Conservation (phyloP, 2,113 vertebrate genomes). For the Istiophorus platypterus region DNA sequence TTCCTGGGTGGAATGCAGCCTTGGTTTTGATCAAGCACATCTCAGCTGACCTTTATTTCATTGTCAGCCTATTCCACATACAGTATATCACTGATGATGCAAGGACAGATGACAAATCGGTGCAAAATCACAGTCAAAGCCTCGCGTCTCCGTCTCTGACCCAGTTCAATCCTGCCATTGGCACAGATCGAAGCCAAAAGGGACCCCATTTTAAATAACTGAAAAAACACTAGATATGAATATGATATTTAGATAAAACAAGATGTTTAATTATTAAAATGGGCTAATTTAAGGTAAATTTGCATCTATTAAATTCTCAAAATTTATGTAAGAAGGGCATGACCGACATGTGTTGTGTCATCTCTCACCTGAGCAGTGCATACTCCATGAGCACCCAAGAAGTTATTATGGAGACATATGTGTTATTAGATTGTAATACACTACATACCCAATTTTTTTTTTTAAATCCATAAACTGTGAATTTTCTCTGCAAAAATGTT, state of each 20-base stretch:
- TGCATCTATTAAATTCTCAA: neutral
- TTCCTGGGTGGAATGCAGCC: constrained; percentile 33
- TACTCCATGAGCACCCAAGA: neutral
- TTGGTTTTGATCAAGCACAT: constrained; percentile 63
- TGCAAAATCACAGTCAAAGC: constrained; percentile 50
- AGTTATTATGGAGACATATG: neutral
- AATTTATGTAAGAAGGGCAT: neutral
- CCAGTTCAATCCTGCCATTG: constrained; percentile 9
- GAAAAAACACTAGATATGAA: neutral
- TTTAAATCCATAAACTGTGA: neutral
- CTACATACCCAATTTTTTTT: neutral
- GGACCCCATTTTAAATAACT: neutral
- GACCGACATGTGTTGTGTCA: neutral
- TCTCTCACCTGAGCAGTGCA: neutral
- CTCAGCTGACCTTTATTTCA: constrained; percentile 67
- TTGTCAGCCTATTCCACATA: constrained; percentile 33
- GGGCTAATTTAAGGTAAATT: neutral
- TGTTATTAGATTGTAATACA: constrained; percentile 5
- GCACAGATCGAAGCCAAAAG: neutral
- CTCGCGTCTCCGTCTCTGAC: constrained; percentile 31
- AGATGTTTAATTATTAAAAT: neutral
- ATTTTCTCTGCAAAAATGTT: constrained; percentile 16
- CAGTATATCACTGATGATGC: constrained; percentile 54
- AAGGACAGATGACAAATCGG: constrained; percentile 52
- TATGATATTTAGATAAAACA: neutral